Evolutionary conservation across 2,888 invertebrate species (phyloP).

Genomic region (Stenchaetothrips biformis): DNA sequence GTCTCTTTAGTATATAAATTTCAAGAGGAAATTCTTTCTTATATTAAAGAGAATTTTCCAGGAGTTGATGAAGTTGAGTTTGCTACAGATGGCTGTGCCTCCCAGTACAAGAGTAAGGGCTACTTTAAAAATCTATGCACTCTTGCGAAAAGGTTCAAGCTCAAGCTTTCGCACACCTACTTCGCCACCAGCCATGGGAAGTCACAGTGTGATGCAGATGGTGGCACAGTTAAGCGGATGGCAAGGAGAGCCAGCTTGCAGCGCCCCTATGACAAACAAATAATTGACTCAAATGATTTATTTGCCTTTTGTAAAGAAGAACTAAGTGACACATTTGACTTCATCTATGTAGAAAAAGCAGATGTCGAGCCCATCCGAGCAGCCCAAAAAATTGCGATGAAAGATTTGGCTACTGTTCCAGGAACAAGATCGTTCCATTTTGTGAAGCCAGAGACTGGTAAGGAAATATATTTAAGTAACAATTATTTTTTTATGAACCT

Average conservation of each 20-base stretch:
- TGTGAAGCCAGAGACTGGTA: no score
- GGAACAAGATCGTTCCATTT: not conserved
- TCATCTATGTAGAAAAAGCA: not conserved
- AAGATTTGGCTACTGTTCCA: not conserved
- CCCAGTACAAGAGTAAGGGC: constrained; percentile 30
- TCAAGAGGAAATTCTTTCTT: constrained; percentile 1
- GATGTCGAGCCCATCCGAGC: not conserved
- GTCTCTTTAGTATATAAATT: not conserved
- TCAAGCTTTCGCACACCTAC: constrained; percentile 26
- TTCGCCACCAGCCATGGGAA: constrained; percentile 32
- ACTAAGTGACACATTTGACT: constrained; percentile 10
- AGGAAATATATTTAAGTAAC: no score
- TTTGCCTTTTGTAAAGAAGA: constrained; percentile 25
- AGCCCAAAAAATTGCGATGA: not conserved
- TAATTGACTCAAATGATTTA: not conserved
- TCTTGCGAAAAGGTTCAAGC: not conserved
- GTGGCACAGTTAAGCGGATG: constrained; percentile 26
- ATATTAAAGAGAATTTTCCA: constrained; percentile 4
- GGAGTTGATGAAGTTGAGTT: constrained; percentile 27
- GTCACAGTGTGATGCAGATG: constrained; percentile 31
- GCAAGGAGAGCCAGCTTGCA: constrained; percentile 29
- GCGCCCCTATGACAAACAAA: constrained; percentile 28
- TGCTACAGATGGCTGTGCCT: constrained; percentile 30
- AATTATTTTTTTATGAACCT: no score
- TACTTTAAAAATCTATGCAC: constrained; percentile 26